Evolutionary conservation across 2,888 invertebrate genomes (phyloP).

Genomic region (Pammene fasciana): DNA sequence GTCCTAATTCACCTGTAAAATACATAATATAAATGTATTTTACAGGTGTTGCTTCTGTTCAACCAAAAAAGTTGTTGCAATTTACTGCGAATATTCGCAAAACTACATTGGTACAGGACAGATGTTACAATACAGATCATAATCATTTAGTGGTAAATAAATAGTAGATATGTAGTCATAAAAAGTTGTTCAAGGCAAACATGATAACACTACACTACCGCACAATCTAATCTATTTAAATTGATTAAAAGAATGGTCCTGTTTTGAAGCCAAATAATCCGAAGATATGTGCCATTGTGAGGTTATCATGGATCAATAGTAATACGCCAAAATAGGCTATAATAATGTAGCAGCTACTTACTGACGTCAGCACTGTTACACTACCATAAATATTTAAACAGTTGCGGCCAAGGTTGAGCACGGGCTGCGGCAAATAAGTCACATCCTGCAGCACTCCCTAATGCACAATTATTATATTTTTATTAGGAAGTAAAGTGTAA

Average conservation of each 20-base stretch:
- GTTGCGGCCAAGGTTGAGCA: background rate
- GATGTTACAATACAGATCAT: no score
- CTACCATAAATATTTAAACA: conserved; percentile 13
- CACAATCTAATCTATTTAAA: conserved; percentile 16
- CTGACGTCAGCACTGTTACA: conserved; percentile 6
- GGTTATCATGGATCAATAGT: background rate
- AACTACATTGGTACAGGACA: background rate
- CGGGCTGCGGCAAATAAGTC: background rate
- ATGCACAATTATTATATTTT: background rate
- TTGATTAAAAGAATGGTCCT: background rate
- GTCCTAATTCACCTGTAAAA: no score
- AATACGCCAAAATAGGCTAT: background rate
- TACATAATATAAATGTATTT: no score
- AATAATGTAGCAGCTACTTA: background rate
- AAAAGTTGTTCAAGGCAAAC: background rate
- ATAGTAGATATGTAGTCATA: background rate
- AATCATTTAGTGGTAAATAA: background rate
- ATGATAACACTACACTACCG: background rate
- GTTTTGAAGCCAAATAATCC: background rate
- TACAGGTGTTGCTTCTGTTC: no score
- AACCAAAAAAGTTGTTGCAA: no score
- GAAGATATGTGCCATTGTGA: background rate
- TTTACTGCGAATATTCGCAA: no score
- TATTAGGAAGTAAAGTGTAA: background rate
- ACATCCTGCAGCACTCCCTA: background rate